Base-by-base conservation (phyloP, 2,888 invertebrate species). In the Orchestes rusci region DNA sequence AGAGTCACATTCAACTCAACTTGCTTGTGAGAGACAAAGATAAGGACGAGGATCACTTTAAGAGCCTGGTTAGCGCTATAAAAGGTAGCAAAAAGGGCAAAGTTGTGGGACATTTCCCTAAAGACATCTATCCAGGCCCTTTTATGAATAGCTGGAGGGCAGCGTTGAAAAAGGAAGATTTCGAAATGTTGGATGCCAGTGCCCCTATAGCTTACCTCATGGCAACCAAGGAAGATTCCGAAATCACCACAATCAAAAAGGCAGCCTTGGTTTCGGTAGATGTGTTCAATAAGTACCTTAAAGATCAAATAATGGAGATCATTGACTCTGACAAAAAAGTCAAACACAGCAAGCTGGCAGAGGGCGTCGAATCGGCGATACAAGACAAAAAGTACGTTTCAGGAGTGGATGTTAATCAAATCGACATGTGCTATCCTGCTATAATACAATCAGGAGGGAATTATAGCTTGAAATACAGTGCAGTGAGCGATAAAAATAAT, bases 401-500 rank as follows among this genome's bases (percentile, higher is more conserved):
- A 7, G 88, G 89, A 2, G 84, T 93, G 1, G 95, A 95, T 69
- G 79, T 84, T 2, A 79, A 80, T 17, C 86, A 93, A 66, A 77
- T 97, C 3, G 97, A 99, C 62, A 90, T 94, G 82, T 99, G 97
- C 64, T 99, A 97, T 66, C 94, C 96, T 1, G 91, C 99, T 0
- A 99, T 99, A 45, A 92, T 99, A 60, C 99, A 99, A 67, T 97
- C 96, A 23, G 99, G 99, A 5, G 97, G 96, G n/a, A 83, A 87
- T 63, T 99, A 97, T 71, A 62, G 52, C 61, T 75, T 99, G 33
- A 99, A 99, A 70, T 99, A 97, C 70, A 96, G 94, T 63, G 91
- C 90, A 3, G 82, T 82, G 2, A 92, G 94, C 57, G 95, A 97
- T 66, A 94, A 95, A 65, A 93, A 93, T 64, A 79, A 79, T 53